A percentile compares a stretch with the other conserved stretches of the same genome.
Evolutionary conservation across 2,113 vertebrate genomes (phyloP).

Genomic region (Pavo muticus): DNA sequence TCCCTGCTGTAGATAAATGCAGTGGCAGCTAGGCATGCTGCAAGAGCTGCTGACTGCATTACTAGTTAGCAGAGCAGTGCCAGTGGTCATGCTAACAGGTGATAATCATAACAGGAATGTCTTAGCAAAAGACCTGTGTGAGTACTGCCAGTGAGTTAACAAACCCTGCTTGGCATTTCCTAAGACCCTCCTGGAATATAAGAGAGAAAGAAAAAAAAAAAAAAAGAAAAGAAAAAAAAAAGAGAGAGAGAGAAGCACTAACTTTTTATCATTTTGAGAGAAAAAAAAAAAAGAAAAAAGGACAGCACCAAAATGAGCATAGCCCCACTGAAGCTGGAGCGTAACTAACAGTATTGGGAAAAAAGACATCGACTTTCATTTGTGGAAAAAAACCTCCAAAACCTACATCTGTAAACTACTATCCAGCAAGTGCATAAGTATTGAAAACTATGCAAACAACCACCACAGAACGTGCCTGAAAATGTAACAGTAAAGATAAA

Average conservation of each 20-base stretch:
- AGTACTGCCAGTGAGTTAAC: neutral
- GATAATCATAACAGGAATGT: neutral
- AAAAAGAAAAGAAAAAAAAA: neutral
- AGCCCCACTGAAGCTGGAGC: neutral
- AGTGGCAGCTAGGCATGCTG: neutral
- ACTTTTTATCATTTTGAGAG: neutral
- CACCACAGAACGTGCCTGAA: neutral
- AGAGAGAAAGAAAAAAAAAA: neutral
- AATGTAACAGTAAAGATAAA: neutral
- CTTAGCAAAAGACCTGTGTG: neutral
- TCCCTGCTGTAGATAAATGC: fast-evolving
- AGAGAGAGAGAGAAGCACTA: neutral
- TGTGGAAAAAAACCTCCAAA: neutral
- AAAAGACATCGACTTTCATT: neutral
- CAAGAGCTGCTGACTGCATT: neutral
- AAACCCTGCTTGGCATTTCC: neutral
- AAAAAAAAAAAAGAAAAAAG: neutral
- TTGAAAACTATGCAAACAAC: neutral
- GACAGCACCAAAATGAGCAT: neutral
- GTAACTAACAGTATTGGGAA: neutral
- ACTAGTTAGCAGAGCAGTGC: neutral
- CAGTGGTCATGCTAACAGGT: neutral
- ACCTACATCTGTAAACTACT: neutral
- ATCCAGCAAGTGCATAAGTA: neutral
- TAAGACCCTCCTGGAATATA: neutral